These are phyloP conservation scores for Sebastes matsubarae DNA, from an alignment of 2,797 vertebrate genomes.

Conservation along the genomic window DNA sequence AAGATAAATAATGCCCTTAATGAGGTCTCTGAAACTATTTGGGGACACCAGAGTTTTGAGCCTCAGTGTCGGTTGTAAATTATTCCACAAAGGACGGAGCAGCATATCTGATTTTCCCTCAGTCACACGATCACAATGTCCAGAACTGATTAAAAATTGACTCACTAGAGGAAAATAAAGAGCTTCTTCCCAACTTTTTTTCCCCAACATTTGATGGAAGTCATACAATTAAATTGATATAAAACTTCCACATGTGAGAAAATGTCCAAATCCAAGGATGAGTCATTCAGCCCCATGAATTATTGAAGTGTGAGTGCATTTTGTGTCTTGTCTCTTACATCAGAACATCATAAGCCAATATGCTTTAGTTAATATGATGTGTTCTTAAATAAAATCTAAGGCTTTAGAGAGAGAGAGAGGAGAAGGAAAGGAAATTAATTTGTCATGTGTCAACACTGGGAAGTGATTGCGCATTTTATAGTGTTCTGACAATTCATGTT, in stretches of 20 bases:
- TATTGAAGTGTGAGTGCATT: constrained; percentile 1
- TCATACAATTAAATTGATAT: not conserved
- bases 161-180: not conserved
- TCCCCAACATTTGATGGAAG: not conserved
- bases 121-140: not conserved
- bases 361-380: not conserved
- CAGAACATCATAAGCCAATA: not conserved
- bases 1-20: not conserved
- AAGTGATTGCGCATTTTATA: not conserved
- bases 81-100: not conserved
- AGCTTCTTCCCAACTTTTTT: not conserved
- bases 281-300: not conserved
- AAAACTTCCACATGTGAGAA: not conserved
- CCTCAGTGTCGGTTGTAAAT: not conserved
- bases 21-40: not conserved
- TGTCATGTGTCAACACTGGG: constrained; percentile 20
- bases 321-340: not conserved
- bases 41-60: not conserved
- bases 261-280: not conserved
- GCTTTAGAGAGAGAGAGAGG: not conserved
- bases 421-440: not conserved
- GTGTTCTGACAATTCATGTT: constrained; percentile 6
- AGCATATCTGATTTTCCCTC: not conserved
- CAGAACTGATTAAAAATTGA: constrained; percentile 3
- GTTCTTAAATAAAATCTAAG: not conserved